phyloP scores from a whole-genome alignment of 1,140 invertebrate species.

The Meloidogyne hapla region DNA sequence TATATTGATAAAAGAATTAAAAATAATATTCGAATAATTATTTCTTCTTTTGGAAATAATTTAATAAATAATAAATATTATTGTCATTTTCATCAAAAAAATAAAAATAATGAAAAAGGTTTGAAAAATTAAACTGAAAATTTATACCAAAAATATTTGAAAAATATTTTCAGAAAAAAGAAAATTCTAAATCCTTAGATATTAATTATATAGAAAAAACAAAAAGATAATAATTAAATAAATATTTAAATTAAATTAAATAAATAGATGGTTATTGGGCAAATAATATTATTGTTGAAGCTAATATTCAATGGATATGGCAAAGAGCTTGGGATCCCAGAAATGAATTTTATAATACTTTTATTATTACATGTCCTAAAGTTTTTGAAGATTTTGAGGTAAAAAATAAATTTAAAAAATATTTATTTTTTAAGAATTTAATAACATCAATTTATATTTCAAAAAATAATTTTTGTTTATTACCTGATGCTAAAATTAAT shows the following conservation, averaged over 20 bases:
- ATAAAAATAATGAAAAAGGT: neutral
- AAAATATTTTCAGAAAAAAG: no score
- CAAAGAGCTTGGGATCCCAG: constrained; percentile 60
- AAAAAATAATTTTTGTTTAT: constrained; percentile 1
- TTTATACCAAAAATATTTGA: no score
- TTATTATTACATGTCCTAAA: constrained; percentile 57
- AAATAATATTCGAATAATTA: constrained; percentile 17
- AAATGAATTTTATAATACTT: constrained; percentile 54
- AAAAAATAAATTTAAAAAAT: constrained; percentile 1
- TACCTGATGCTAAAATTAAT: constrained; percentile 14
- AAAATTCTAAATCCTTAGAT: no score
- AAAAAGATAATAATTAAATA: no score
- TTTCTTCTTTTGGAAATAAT: constrained; percentile 3
- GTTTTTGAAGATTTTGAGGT: constrained; percentile 22
- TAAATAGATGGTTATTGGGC: neutral
- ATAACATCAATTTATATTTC: constrained; percentile 9
- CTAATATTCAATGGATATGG: constrained; percentile 49
- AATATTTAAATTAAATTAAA: neutral
- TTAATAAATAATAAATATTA: constrained; percentile 14
- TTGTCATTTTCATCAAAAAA: neutral
- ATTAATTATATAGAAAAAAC: no score
- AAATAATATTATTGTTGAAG: constrained; percentile 18
- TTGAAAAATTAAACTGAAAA: neutral
- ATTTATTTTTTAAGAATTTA: neutral
- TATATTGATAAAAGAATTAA: constrained; percentile 21